Percentiles rank a stretch among this genome's conserved stretches.
phyloP scores from a whole-genome alignment of 2,888 invertebrate genomes.

The Tenthredo mesomela region DNA sequence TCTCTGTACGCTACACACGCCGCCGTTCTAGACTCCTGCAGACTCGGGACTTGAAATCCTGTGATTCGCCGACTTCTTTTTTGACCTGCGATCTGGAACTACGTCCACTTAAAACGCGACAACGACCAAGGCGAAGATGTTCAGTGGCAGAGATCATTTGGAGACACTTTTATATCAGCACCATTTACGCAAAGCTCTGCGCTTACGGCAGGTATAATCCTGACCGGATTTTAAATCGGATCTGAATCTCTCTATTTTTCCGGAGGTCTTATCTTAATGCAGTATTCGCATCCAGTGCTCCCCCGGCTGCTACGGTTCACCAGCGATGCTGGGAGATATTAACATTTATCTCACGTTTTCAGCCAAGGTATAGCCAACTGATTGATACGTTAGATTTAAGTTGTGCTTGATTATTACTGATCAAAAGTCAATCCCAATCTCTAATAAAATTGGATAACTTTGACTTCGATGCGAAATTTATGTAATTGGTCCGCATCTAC shows the following conservation, averaged over 20 bases:
- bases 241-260: conserved; percentile 39
- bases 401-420: conserved; percentile 27
- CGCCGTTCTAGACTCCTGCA: background rate
- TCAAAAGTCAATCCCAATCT: conserved; percentile 11
- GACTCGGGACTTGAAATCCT: background rate
- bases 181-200: conserved; percentile 26
- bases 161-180: conserved; percentile 28
- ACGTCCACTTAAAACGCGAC: conserved; percentile 6
- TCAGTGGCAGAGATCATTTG: conserved; percentile 19
- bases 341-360: conserved; percentile 44
- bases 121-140: background rate
- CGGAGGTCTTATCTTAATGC: conserved; percentile 43
- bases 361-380: background rate
- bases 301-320: background rate
- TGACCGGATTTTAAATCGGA: conserved; percentile 41
- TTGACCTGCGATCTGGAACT: conserved; percentile 14
- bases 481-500: too few relatives aligned
- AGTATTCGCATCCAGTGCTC: conserved; percentile 31
- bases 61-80: background rate
- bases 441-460: background rate
- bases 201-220: conserved; percentile 7
- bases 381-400: conserved; percentile 43
- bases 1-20: background rate
- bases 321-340: background rate
- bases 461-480: background rate